phyloP scores from a whole-genome alignment of 2,797 vertebrate genomes.

The Erethizon dorsatum region DNA sequence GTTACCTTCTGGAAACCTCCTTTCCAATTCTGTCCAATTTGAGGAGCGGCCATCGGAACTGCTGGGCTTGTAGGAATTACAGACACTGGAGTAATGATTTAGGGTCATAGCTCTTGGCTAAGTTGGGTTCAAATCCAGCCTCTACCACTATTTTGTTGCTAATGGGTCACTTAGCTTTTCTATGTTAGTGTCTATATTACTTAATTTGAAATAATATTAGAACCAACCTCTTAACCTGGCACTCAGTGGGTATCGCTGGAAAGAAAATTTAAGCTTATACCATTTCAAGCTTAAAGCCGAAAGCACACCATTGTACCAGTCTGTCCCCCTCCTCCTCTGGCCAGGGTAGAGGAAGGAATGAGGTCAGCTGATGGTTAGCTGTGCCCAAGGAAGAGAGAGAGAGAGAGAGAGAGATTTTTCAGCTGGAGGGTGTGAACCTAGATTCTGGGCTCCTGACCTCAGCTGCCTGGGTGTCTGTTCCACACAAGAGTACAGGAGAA shows the following conservation, averaged over 20 bases:
- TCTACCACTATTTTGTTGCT: neutral
- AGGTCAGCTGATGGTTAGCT: neutral
- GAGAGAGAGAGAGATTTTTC: neutral
- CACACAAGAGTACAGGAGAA: neutral
- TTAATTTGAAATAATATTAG: neutral
- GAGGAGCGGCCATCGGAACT: neutral
- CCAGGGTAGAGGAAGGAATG: neutral
- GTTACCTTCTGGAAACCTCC: neutral
- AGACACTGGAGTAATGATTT: neutral
- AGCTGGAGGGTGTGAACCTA: neutral
- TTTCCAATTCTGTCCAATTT: neutral
- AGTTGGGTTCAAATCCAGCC: neutral
- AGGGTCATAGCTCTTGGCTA: neutral
- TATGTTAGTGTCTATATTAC: neutral
- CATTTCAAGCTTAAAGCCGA: neutral
- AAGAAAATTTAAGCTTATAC: neutral
- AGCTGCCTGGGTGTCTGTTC: neutral
- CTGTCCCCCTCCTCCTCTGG: neutral
- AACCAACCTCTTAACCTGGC: neutral
- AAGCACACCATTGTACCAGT: neutral
- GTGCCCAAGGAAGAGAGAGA: neutral
- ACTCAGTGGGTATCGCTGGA: neutral
- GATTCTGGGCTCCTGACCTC: neutral
- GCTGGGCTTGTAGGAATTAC: neutral
- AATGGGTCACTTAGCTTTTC: neutral